These are phyloP conservation scores for Elaphurus davidianus DNA, from an alignment of 2,113 vertebrate species.

Conservation along the genomic window DNA sequence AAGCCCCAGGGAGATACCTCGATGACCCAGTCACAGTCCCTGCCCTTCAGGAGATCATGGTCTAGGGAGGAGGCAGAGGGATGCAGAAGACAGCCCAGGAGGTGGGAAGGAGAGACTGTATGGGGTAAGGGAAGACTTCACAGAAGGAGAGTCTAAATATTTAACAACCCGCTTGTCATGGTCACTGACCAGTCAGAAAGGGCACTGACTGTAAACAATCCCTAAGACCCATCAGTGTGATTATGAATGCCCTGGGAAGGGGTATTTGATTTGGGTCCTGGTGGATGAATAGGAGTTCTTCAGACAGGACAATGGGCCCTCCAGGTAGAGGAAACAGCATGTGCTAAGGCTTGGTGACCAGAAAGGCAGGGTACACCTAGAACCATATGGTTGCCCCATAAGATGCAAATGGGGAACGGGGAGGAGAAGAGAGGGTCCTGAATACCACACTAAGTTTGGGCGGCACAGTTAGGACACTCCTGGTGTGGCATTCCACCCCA, in stretches of 20 bases:
- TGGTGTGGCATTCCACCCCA: background rate
- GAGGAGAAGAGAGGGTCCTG: background rate
- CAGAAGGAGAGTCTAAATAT: background rate
- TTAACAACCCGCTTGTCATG: background rate
- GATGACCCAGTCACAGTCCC: background rate
- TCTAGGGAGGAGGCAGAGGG: background rate
- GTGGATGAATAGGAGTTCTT: background rate
- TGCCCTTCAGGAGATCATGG: background rate
- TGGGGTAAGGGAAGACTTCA: background rate
- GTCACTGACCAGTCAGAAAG: background rate
- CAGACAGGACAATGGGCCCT: background rate
- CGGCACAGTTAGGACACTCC: background rate
- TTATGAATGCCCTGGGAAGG: background rate
- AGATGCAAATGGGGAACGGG: fast-evolving
- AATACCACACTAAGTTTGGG: background rate
- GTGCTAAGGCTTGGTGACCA: background rate
- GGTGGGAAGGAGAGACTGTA: background rate
- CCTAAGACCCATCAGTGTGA: background rate
- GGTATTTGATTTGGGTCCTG: background rate
- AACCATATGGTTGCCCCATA: fast-evolving
- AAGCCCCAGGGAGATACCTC: background rate
- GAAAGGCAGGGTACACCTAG: background rate
- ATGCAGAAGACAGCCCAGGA: background rate
- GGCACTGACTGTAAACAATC: background rate
- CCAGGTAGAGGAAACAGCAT: background rate